A percentile compares a stretch with the other conserved stretches of the same genome.
phyloP scores from a whole-genome alignment of 2,888 invertebrate genomes.

The Oasisia sp. region DNA sequence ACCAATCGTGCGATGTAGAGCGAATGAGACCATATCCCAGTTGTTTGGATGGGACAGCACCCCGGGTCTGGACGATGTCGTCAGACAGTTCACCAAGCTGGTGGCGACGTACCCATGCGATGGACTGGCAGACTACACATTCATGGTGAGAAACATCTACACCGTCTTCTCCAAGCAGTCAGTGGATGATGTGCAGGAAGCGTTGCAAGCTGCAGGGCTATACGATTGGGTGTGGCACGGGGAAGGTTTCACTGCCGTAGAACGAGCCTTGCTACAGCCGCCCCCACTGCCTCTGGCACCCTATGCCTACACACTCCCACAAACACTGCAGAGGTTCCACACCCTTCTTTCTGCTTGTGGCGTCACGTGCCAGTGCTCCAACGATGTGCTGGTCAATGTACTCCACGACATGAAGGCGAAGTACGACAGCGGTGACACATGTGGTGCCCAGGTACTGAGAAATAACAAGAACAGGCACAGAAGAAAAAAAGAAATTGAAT shows the following conservation, averaged over 20 bases:
- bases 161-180: slow-evolving; percentile 27
- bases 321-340: slow-evolving; percentile 36
- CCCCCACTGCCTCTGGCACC: slow-evolving; percentile 40
- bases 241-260: slow-evolving; percentile 39
- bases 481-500: background rate
- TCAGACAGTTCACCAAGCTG: slow-evolving; percentile 37
- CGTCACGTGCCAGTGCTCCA: slow-evolving; percentile 29
- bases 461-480: background rate
- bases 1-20: slow-evolving; percentile 21
- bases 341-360: slow-evolving; percentile 38
- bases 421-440: background rate
- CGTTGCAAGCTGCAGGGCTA: slow-evolving; percentile 22
- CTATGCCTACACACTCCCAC: slow-evolving; percentile 40
- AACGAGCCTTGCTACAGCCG: slow-evolving; percentile 30
- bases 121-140: slow-evolving; percentile 39
- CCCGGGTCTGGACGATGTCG: slow-evolving; percentile 32
- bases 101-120: slow-evolving; percentile 32
- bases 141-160: slow-evolving; percentile 36
- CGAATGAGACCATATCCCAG: slow-evolving; percentile 20
- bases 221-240: slow-evolving; percentile 46
- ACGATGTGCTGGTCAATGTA: slow-evolving; percentile 35
- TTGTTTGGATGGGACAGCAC: slow-evolving; percentile 37
- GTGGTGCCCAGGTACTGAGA: background rate
- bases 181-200: slow-evolving; percentile 24
- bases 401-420: slow-evolving; percentile 32